Evolutionary conservation across 2,888 invertebrate species (phyloP).

Genomic region (Dichetophora obliterata): DNA sequence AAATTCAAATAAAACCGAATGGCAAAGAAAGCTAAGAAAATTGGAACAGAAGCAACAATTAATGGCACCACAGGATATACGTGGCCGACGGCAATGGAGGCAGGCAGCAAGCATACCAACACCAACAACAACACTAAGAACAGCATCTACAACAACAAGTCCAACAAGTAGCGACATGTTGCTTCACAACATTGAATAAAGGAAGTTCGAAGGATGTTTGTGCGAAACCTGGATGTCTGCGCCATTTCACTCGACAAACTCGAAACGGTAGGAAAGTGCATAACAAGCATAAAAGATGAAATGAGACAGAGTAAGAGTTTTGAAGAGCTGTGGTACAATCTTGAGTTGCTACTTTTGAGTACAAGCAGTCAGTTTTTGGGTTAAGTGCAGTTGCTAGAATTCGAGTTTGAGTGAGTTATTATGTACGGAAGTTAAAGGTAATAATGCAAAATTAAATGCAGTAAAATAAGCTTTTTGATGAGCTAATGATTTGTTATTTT

Average conservation of each 20-base stretch:
- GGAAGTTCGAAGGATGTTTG: neutral
- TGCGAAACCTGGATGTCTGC: constrained; percentile 32
- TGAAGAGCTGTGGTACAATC: neutral
- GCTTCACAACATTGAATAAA: constrained; percentile 20
- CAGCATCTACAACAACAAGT: constrained; percentile 10
- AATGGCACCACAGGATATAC: constrained; percentile 37
- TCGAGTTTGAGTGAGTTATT: neutral
- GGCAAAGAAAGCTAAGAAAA: constrained; percentile 20
- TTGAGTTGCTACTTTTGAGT: neutral
- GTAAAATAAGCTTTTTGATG: too few species aligned
- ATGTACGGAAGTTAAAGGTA: neutral
- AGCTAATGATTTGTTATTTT: too few species aligned
- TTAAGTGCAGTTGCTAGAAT: neutral
- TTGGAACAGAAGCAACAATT: constrained; percentile 43
- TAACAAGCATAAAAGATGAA: neutral
- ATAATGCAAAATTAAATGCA: neutral
- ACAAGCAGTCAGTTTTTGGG: neutral
- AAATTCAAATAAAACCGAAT: neutral
- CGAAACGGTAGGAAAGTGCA: neutral
- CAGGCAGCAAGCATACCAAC: neutral
- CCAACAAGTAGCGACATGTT: constrained; percentile 29
- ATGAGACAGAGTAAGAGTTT: neutral
- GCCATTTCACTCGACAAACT: neutral
- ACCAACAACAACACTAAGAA: constrained; percentile 42
- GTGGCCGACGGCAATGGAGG: neutral